Conservation (phyloP, 2,888 invertebrate species). For the Leucophenga maculata region DNA sequence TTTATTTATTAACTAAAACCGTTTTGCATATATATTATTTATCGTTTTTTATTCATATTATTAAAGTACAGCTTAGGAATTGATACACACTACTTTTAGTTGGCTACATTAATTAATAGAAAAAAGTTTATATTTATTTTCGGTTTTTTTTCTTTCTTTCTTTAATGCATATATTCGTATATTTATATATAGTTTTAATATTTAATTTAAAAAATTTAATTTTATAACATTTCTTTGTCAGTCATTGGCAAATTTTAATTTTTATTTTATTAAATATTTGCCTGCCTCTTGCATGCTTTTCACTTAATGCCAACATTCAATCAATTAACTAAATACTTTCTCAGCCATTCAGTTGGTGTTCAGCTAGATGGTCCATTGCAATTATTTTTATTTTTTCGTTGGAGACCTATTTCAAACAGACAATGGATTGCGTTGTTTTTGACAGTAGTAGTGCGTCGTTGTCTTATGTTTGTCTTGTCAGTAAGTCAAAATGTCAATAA, state of each 20-base stretch:
- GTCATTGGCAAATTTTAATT: not conserved
- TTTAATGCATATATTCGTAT: not conserved
- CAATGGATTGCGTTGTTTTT: slow-evolving; percentile 22
- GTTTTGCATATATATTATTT: too few relatives aligned
- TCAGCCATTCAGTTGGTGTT: not conserved
- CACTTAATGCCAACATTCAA: not conserved
- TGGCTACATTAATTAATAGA: too few relatives aligned
- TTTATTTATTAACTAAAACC: not conserved
- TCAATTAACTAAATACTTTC: not conserved
- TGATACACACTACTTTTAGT: not conserved
- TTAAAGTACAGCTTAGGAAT: not conserved
- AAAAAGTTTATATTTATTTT: not conserved
- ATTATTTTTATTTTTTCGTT: too few relatives aligned
- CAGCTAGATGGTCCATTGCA: slow-evolving; percentile 2
- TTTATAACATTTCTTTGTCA: not conserved
- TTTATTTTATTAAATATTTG: not conserved
- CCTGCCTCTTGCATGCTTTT: not conserved
- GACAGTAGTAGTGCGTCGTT: not conserved
- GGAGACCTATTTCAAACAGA: slow-evolving; percentile 12
- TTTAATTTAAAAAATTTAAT: not conserved
- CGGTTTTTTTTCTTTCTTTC: too few relatives aligned
- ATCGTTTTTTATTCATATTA: too few relatives aligned
- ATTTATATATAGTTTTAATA: slow-evolving; percentile 6
- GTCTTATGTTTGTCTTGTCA: too few relatives aligned
- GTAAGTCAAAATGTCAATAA: too few relatives aligned